These are phyloP conservation scores for Myotis davidii DNA, from an alignment of 2,113 vertebrate genomes.

Conservation along the genomic window DNA sequence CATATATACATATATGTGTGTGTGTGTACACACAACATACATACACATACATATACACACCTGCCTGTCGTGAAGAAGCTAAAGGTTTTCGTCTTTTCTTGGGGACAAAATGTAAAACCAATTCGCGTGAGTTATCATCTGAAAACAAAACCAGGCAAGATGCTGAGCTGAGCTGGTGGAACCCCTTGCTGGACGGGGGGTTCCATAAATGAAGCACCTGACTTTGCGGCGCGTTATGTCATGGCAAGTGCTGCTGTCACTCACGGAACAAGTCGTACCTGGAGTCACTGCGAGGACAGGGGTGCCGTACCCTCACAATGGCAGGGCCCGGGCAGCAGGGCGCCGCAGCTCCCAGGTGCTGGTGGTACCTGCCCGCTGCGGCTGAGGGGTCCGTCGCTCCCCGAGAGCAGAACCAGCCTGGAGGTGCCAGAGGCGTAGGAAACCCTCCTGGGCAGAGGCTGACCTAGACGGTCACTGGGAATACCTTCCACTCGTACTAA, in stretches of 20 bases:
- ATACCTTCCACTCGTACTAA: neutral
- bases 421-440: neutral
- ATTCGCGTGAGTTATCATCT: neutral
- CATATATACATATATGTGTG: too few relatives aligned
- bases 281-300: neutral
- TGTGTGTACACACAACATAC: too few relatives aligned
- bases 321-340: neutral
- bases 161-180: neutral
- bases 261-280: neutral
- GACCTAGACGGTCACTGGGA: neutral
- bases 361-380: neutral
- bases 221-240: slow-evolving; percentile 3
- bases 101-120: neutral
- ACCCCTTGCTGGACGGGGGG: neutral
- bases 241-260: neutral
- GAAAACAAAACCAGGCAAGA: neutral
- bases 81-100: neutral
- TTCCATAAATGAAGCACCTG: too few relatives aligned
- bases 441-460: neutral
- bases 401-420: neutral
- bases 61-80: neutral
- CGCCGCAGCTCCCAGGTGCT: neutral
- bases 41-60: too few relatives aligned
- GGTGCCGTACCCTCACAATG: neutral
- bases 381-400: neutral